Evolutionary conservation across 2,113 vertebrate species (phyloP).

Genomic region (Cyphomyrus plagiostoma): DNA sequence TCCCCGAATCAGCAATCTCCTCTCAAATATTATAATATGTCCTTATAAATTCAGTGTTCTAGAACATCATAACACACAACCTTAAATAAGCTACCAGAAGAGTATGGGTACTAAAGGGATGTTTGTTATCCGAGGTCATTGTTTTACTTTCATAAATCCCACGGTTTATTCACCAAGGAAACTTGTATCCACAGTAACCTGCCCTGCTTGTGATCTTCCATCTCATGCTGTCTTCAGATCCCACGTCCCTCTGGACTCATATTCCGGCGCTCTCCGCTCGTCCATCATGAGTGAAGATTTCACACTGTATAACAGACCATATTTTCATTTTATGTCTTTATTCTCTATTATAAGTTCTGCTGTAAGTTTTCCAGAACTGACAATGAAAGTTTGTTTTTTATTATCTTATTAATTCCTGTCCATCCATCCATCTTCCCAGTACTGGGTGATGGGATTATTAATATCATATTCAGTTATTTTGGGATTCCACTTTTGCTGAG

Average conservation of each 20-base stretch:
- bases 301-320: background rate
- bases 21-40: background rate
- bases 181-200: conserved; percentile 7
- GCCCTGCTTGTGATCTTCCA: background rate
- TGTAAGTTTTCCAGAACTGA: background rate
- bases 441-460: background rate
- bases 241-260: background rate
- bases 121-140: background rate
- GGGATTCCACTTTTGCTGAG: background rate
- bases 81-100: conserved; percentile 1
- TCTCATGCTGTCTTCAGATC: background rate
- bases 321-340: conserved; percentile 1
- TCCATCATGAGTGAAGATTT: background rate
- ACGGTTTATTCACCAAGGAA: conserved; percentile 10
- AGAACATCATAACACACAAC: conserved; percentile 12
- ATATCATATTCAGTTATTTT: background rate
- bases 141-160: conserved; percentile 3
- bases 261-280: background rate
- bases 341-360: background rate
- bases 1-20: background rate
- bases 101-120: background rate
- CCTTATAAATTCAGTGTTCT: background rate
- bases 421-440: background rate
- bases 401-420: background rate
- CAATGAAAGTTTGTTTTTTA: background rate